These are phyloP conservation scores for Erethizon dorsatum DNA, from an alignment of 2,797 vertebrate species.

Conservation along the genomic window DNA sequence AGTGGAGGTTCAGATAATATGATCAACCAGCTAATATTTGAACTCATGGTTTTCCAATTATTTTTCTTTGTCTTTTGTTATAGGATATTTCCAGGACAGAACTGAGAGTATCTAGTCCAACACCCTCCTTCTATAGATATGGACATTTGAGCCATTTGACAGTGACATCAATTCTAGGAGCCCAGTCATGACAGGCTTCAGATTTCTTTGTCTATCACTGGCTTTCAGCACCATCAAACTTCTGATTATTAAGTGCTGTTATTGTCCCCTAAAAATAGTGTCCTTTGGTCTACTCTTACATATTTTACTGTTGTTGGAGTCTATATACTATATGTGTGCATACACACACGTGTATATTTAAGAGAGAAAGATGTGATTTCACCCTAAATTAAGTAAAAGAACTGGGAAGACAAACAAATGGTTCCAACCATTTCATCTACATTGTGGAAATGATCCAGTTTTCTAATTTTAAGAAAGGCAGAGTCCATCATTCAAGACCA, in stretches of 20 bases:
- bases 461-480: constrained; percentile 61
- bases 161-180: not conserved
- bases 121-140: not conserved
- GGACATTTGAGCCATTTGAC: not conserved
- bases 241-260: not conserved
- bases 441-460: constrained; percentile 64
- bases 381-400: constrained; percentile 61
- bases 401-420: constrained; percentile 38
- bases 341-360: not conserved
- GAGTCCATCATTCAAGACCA: constrained; percentile 62
- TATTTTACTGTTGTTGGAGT: not conserved
- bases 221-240: not conserved
- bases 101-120: not conserved
- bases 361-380: not conserved
- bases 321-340: not conserved
- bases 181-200: too few species aligned
- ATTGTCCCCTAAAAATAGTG: not conserved
- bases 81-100: not conserved
- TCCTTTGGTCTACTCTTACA: not conserved
- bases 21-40: not conserved
- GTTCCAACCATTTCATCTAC: constrained; percentile 28
- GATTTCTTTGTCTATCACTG: not conserved
- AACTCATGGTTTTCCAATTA: not conserved
- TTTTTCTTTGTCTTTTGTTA: not conserved
- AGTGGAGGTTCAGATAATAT: not conserved